Conservation (phyloP, 1,140 invertebrate genomes). For the Idris sp. region DNA sequence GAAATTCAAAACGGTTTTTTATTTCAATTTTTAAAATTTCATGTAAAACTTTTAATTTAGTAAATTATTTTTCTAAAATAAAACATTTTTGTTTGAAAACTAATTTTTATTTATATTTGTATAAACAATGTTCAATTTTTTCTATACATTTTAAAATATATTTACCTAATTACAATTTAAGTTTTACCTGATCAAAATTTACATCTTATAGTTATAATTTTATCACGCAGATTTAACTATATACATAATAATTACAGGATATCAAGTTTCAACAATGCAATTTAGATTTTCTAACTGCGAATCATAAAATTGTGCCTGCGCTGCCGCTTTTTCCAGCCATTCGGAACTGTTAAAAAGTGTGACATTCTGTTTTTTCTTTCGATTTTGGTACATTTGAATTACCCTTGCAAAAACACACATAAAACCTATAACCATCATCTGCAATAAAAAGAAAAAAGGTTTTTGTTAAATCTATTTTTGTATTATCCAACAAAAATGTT, state of each 20-base stretch:
- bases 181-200: background rate
- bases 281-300: constrained; percentile 47
- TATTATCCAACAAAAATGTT: no score
- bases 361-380: constrained; percentile 36
- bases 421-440: constrained; percentile 37
- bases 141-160: no score
- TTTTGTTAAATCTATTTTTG: no score
- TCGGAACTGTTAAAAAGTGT: constrained; percentile 39
- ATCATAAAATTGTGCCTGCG: constrained; percentile 42
- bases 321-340: constrained; percentile 40
- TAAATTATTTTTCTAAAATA: no score
- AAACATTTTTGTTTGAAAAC: no score
- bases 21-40: no score
- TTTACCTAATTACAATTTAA: no score
- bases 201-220: background rate
- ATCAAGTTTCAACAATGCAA: constrained; percentile 20
- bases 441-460: constrained; percentile 12
- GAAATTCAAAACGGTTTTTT: no score
- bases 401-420: constrained; percentile 38
- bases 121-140: no score
- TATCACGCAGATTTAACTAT: constrained; percentile 10
- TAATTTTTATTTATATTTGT: no score
- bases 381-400: constrained; percentile 25
- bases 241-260: no score
- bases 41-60: no score